Evolutionary conservation across 2,113 vertebrate genomes (phyloP).

Genomic region (Dermatemys mawii): DNA sequence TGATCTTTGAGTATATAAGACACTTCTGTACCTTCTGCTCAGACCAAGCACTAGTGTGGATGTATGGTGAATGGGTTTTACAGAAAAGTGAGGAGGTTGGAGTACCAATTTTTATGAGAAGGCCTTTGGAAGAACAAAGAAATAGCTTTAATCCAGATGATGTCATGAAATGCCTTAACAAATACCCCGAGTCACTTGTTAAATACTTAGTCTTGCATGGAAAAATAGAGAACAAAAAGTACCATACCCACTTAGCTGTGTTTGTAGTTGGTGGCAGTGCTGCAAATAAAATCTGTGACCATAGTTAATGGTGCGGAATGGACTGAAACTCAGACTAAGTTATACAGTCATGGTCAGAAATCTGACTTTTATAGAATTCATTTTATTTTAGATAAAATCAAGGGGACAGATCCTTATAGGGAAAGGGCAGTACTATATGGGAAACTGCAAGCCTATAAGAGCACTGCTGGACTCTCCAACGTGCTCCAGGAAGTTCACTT

Average conservation of each 20-base stretch:
- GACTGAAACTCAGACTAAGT: slow-evolving; percentile 77
- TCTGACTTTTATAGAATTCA: slow-evolving; percentile 88
- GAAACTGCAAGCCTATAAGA: slow-evolving; percentile 84
- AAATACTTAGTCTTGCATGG: slow-evolving; percentile 90
- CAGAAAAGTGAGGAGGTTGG: slow-evolving; percentile 87
- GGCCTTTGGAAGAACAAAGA: slow-evolving; percentile 78
- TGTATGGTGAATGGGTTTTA: slow-evolving; percentile 90
- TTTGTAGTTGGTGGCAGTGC: slow-evolving; percentile 91
- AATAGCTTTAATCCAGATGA: slow-evolving; percentile 85
- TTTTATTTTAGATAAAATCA: slow-evolving; percentile 88
- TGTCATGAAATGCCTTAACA: slow-evolving; percentile 87
- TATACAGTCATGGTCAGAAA: slow-evolving; percentile 88
- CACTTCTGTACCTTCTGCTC: slow-evolving; percentile 91
- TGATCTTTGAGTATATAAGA: slow-evolving; percentile 92
- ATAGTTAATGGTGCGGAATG: slow-evolving; percentile 53
- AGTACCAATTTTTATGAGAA: slow-evolving; percentile 92
- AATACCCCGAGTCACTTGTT: slow-evolving; percentile 86
- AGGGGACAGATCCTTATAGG: slow-evolving; percentile 85
- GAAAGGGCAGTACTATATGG: slow-evolving; percentile 92
- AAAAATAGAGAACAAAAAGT: slow-evolving; percentile 90
- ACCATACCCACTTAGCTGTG: slow-evolving; percentile 90
- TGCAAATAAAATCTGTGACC: slow-evolving; percentile 73
- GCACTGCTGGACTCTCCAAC: not conserved
- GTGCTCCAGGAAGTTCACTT: not conserved
- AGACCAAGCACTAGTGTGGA: slow-evolving; percentile 90